Evolutionary conservation across 2,888 invertebrate species (phyloP).

Genomic region (Hemithea aestivaria): DNA sequence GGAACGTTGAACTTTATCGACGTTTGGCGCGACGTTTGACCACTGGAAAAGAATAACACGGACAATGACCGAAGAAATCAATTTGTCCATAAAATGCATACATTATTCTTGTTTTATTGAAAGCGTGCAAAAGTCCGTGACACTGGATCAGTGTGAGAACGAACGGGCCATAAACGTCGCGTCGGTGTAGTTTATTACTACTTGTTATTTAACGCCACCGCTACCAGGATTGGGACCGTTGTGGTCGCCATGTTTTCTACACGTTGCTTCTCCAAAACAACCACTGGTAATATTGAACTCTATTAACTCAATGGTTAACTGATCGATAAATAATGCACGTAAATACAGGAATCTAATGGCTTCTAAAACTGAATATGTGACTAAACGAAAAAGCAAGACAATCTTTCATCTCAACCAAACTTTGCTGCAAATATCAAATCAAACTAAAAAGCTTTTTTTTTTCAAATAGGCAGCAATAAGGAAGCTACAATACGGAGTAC

Average conservation of each 20-base stretch:
- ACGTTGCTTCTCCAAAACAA: slow-evolving; percentile 7
- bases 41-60: no score
- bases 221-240: slow-evolving; percentile 22
- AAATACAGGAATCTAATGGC: no score
- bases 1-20: no score
- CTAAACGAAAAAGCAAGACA: no score
- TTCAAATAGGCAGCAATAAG: no score
- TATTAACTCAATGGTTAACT: not conserved
- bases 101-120: slow-evolving; percentile 28
- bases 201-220: slow-evolving; percentile 46
- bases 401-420: no score
- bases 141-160: slow-evolving; percentile 51
- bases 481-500: no score
- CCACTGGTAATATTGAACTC: slow-evolving; percentile 7
- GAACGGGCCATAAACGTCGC: slow-evolving; percentile 47
- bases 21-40: no score
- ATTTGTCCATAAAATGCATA: slow-evolving; percentile 22
- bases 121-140: slow-evolving; percentile 42
- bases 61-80: slow-evolving; percentile 3
- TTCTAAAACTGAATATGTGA: no score
- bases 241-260: slow-evolving; percentile 16
- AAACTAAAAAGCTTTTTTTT: no score
- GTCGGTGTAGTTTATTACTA: slow-evolving; percentile 52
- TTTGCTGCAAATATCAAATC: no score
- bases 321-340: slow-evolving; percentile 1